A percentile compares a stretch with the other conserved stretches of the same genome.
phyloP scores from a whole-genome alignment of 2,888 invertebrate genomes.

The Ptycholaimellus sp. region DNA sequence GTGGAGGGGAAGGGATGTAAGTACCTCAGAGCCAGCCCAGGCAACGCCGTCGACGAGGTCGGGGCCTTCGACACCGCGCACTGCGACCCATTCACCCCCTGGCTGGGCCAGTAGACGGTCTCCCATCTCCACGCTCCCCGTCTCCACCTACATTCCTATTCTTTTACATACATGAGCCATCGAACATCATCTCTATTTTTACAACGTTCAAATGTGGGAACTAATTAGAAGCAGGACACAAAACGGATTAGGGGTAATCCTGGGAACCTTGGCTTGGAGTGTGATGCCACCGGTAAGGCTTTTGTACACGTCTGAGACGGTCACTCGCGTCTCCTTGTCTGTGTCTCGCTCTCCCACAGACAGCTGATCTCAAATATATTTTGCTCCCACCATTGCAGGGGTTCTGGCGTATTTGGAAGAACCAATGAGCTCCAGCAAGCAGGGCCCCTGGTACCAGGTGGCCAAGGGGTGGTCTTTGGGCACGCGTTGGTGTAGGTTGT shows the following conservation, averaged over 20 bases:
- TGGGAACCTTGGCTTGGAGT: constrained; percentile 67
- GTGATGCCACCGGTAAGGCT: constrained; percentile 52
- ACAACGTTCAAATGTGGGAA: no score
- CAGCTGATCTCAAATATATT: constrained; percentile 47
- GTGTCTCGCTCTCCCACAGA: constrained; percentile 62
- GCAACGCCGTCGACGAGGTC: no score
- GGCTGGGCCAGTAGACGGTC: no score
- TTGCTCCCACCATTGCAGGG: no score
- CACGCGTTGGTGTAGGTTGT: constrained; percentile 54
- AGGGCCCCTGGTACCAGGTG: constrained; percentile 55
- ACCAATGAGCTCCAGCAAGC: constrained; percentile 60
- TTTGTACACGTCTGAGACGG: constrained; percentile 83
- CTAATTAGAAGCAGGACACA: no score
- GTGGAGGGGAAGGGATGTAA: no score
- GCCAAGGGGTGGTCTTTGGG: constrained; percentile 37
- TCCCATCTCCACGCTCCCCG: background rate
- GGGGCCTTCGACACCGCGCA: no score
- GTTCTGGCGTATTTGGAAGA: no score
- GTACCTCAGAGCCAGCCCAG: no score
- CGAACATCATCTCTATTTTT: constrained; percentile 36
- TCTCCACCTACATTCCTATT: background rate
- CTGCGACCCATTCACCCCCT: no score
- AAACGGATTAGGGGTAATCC: no score
- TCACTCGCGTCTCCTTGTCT: constrained; percentile 62
- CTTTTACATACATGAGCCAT: no score